Conservation (phyloP, 2,113 vertebrate species). For the Phocoena sinus region DNA sequence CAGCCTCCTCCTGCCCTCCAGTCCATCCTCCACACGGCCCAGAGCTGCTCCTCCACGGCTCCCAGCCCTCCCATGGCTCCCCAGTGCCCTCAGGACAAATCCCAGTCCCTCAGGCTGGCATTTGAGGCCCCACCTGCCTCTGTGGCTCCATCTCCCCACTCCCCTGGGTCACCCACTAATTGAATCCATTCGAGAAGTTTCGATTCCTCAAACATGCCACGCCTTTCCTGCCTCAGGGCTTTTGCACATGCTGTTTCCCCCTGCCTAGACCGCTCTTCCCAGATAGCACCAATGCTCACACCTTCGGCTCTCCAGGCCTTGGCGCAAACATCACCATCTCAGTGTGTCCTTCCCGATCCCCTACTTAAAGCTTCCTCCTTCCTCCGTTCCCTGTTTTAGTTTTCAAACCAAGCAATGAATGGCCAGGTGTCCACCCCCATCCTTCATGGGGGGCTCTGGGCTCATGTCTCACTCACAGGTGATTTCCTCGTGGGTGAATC, state of each 20-base stretch:
- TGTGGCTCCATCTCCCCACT: not conserved
- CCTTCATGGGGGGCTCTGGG: rapidly evolving
- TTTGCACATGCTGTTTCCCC: not conserved
- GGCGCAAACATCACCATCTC: not conserved
- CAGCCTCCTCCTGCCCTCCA: not conserved
- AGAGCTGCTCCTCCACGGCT: not conserved
- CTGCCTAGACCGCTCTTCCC: rapidly evolving
- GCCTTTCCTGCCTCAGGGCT: not conserved
- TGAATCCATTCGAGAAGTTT: not conserved
- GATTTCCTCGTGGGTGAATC: slow-evolving; percentile 88
- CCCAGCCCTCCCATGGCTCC: not conserved
- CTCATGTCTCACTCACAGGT: slow-evolving; percentile 82
- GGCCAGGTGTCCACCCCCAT: not conserved
- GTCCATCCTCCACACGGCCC: not conserved
- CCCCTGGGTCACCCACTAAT: rapidly evolving
- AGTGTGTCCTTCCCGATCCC: not conserved
- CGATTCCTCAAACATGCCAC: not conserved
- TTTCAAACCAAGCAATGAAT: rapidly evolving
- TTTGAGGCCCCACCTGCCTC: not conserved
- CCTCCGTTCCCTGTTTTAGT: rapidly evolving
- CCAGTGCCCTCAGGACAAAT: no score
- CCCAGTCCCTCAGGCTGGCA: not conserved
- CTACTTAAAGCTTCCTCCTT: not conserved
- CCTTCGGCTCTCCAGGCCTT: not conserved
- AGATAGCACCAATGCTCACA: rapidly evolving